Base-by-base conservation (phyloP, 1,140 invertebrate genomes). In the Galleria mellonella region DNA sequence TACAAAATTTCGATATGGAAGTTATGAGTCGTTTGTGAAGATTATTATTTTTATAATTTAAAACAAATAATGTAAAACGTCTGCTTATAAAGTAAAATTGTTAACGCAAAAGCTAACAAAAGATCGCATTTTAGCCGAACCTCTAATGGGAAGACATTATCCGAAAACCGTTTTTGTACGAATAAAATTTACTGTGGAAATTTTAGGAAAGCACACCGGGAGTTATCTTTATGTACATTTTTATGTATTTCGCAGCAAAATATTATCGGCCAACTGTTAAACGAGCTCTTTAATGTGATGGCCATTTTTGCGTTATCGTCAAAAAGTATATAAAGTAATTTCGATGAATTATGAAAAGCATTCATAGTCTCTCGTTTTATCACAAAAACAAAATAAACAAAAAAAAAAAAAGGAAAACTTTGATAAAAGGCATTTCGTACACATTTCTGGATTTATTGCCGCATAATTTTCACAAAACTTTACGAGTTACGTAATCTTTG, bases 181-280 rank as follows among this genome's bases (percentile, higher is more conserved):
- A 66, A 64, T 68, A 68, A 65, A 71, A 66, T 71, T 72, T 62
- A 70, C 62, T 58, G 53, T 59, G 55, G 50, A 66, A 62, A 59
- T 72, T 72, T 74, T 57, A 55, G 53, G 55, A 59, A 46, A 55
- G 53, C 54, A 57, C 56, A 51, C 43, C 52, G 52, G 51, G 58
- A 76, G 61, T 79, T 76, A 76, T 73, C 71, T 79, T 76, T 79
- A 76, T 67, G 65, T 68, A 74, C 53, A 69, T 61, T 78, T 75
- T 79, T 77, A 77, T 67, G 68, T 74, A 66, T 74, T 73, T 69
- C 51, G 55, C 59, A 51, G 55, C 55, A 59, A 70, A 76, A 72
- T 65, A 56, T 76, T 78, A 82, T 76, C 66, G 55, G 53, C 43
- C 60, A 69, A 59, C 57, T 56, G 60, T 71, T 62, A 66, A 73